Base-by-base conservation (phyloP, 2,797 vertebrate species). In the Apodemus agrarius region DNA sequence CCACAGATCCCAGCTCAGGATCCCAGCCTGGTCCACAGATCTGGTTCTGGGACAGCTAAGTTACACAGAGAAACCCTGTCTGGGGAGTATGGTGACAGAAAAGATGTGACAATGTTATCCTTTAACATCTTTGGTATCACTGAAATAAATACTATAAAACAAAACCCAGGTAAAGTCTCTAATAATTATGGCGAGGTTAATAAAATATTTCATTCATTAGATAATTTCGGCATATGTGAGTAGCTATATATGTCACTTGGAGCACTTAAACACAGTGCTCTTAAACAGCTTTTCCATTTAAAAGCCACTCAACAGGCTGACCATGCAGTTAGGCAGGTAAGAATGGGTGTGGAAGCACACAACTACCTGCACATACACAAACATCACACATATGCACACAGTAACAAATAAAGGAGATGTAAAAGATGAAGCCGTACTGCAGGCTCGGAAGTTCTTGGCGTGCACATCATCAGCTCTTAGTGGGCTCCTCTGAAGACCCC, bases 111-210 rank as follows among this genome's bases (percentile, higher is more conserved):
- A 88, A 83, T 95, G n/a, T 65, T 96, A 87, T 89, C n/a, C n/a
- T 95, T 97, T 85, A 93, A 91, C 79, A 74, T 7, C 52, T 10
- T 90, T 89, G 65, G 9, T 93, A 61, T 89, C 24, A 87, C 80
- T 76, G 93, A 93, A 94, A 74, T 86, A 97, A 97, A 96, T 74
- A 76, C 4, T 85, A 57, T 54, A 89, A 95, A 95, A 85, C 76
- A 91, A 79, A 92, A 93, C 2, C 95, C 63, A 74, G 26, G 1
- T 92, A 76, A 96, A 79, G 43, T 79, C 8, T 88, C 54, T 83
- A 95, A 9, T 43, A 74, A 65, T 22, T 54, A 69, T 65, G 26
- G 8, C 8, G 4, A 34, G 19, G 8, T 61, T 82, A 82, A 89
- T 74, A 11, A 96, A 96, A 54, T 57, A 96, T 83, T 95, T 90